Evolutionary conservation across 2,797 vertebrate species (phyloP).

Genomic region (Parotocinclus haroldoi): DNA sequence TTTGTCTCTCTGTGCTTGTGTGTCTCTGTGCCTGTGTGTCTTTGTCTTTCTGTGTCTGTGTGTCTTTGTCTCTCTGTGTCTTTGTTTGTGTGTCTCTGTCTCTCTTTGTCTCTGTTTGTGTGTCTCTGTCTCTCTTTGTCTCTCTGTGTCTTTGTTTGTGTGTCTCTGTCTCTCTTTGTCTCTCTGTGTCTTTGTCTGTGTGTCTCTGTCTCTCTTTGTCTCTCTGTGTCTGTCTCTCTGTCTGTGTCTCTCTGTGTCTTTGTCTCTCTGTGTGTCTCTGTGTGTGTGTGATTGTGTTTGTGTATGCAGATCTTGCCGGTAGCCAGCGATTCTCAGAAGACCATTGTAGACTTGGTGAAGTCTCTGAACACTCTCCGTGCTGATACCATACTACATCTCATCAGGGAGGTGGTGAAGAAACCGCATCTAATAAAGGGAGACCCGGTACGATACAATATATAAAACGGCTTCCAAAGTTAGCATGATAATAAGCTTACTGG

Average conservation of each 20-base stretch:
- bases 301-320: constrained; percentile 78
- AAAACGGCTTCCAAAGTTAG: too few relatives aligned
- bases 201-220: too few relatives aligned
- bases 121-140: background rate
- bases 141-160: background rate
- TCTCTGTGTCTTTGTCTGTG: background rate
- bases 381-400: constrained; percentile 79
- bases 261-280: background rate
- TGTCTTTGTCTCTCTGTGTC: background rate
- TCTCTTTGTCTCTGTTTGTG: background rate
- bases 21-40: background rate
- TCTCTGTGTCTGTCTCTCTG: background rate
- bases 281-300: too few relatives aligned
- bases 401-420: constrained; percentile 95
- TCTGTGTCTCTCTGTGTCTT: background rate
- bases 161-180: too few relatives aligned
- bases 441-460: constrained; percentile 69
- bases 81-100: too few relatives aligned
- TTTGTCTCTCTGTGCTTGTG: background rate
- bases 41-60: background rate
- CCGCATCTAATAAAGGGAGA: constrained; percentile 90
- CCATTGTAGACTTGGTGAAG: constrained; percentile 85
- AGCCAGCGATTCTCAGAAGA: constrained; percentile 76
- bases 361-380: constrained; percentile 79
- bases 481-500: too few relatives aligned